Evolutionary conservation across 2,888 invertebrate species (phyloP).

Genomic region (Drosophila atripex): DNA sequence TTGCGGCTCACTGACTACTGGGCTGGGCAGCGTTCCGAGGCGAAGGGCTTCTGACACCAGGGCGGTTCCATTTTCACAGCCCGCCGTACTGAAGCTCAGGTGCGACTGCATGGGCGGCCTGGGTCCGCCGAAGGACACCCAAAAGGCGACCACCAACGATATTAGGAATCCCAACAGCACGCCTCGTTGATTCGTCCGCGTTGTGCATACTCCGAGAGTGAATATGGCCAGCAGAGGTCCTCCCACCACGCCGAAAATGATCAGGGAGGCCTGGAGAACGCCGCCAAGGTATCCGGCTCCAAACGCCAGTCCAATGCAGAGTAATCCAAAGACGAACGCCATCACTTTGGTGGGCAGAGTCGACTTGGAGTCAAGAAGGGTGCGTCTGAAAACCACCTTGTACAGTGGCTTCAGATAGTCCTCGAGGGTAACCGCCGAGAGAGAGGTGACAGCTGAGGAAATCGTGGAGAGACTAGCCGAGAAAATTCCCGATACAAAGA

Average conservation of each 20-base stretch:
- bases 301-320: constrained; percentile 92
- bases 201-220: constrained; percentile 92
- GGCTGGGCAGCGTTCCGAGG: constrained; percentile 16
- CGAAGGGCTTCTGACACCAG: constrained; percentile 32
- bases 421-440: constrained; percentile 94
- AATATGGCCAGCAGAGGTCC: constrained; percentile 93
- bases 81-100: constrained; percentile 86
- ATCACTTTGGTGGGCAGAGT: constrained; percentile 87
- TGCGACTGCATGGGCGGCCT: constrained; percentile 67
- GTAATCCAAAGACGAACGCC: constrained; percentile 89
- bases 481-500: constrained; percentile 96
- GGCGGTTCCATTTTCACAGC: constrained; percentile 84
- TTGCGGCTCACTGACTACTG: constrained; percentile 33
- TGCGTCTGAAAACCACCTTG: constrained; percentile 81
- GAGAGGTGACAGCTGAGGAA: constrained; percentile 94
- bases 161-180: constrained; percentile 87
- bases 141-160: constrained; percentile 89
- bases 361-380: constrained; percentile 84
- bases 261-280: constrained; percentile 92
- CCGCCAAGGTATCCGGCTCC: constrained; percentile 92
- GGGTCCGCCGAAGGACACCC: constrained; percentile 93
- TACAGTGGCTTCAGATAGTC: constrained; percentile 90
- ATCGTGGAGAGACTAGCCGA: constrained; percentile 96
- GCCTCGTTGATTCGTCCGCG: constrained; percentile 90
- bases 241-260: constrained; percentile 94